A percentile compares a stretch with the other conserved stretches of the same genome.
Conservation (phyloP, 2,797 vertebrate genomes). For the Paedocypris micromegethes region DNA sequence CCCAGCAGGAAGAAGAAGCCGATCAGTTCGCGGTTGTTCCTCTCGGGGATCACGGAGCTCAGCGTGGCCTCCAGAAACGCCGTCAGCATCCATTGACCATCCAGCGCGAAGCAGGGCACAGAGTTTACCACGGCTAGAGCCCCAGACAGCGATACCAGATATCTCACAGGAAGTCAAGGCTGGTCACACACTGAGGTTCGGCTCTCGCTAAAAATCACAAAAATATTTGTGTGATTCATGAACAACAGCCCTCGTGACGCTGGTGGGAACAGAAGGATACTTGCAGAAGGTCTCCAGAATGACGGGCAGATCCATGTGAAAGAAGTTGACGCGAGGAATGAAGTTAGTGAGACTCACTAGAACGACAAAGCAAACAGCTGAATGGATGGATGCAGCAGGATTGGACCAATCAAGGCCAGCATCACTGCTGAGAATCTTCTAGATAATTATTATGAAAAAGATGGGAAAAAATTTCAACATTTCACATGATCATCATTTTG, state of each 20-base stretch:
- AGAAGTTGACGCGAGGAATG: constrained; percentile 84
- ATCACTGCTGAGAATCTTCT: no score
- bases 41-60: constrained; percentile 79
- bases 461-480: no score
- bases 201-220: no score
- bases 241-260: background rate
- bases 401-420: no score
- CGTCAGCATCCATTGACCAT: constrained; percentile 97
- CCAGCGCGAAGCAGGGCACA: constrained; percentile 93
- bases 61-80: constrained; percentile 91
- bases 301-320: constrained; percentile 86
- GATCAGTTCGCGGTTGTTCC: constrained; percentile 83
- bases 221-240: background rate
- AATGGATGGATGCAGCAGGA: no score
- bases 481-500: no score
- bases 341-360: constrained; percentile 95
- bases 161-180: constrained; percentile 75
- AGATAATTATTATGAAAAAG: no score
- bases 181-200: background rate
- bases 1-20: constrained; percentile 90
- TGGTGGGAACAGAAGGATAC: constrained; percentile 79
- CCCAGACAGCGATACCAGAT: constrained; percentile 90
- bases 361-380: background rate
- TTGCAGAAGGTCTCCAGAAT: constrained; percentile 96
- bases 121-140: constrained; percentile 94